phyloP scores from a whole-genome alignment of 2,888 invertebrate genomes.

The Drosophila paucipuncta region DNA sequence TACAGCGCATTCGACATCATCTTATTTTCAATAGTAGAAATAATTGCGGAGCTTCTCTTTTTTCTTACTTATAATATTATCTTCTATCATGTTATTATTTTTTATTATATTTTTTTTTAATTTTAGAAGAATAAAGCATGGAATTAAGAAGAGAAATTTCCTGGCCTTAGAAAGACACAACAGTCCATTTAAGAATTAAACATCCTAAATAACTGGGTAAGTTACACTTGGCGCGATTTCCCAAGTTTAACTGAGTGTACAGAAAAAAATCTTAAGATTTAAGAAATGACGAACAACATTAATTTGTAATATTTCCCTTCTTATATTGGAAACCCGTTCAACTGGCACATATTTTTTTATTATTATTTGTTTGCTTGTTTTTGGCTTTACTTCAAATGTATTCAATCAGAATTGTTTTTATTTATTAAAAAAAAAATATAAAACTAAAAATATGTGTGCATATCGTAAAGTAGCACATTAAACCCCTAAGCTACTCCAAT shows the following conservation, averaged over 20 bases:
- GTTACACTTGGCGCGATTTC: background rate
- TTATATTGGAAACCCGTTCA: background rate
- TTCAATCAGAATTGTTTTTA: background rate
- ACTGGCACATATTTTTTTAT: background rate
- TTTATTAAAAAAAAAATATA: too few relatives aligned
- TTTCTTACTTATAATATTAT: too few relatives aligned
- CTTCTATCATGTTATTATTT: too few relatives aligned
- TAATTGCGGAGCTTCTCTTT: too few relatives aligned
- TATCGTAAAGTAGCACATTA: background rate
- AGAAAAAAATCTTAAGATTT: background rate
- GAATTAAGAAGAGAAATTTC: too few relatives aligned
- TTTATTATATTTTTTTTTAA: background rate
- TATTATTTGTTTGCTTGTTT: background rate
- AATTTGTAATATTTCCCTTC: background rate
- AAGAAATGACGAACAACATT: background rate
- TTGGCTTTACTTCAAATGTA: background rate
- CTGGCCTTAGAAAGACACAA: background rate
- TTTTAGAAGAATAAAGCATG: rapidly evolving
- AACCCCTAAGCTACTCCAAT: conserved; percentile 4
- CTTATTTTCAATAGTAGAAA: background rate
- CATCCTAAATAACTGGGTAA: rapidly evolving
- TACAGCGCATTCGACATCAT: background rate
- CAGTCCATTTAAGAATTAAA: background rate
- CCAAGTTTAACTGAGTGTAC: background rate
- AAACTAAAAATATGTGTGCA: background rate